Evolutionary conservation across 2,113 vertebrate genomes (phyloP), one percentile per base, ranked within the genome.

Genomic region (Mormoops blainvillei): DNA sequence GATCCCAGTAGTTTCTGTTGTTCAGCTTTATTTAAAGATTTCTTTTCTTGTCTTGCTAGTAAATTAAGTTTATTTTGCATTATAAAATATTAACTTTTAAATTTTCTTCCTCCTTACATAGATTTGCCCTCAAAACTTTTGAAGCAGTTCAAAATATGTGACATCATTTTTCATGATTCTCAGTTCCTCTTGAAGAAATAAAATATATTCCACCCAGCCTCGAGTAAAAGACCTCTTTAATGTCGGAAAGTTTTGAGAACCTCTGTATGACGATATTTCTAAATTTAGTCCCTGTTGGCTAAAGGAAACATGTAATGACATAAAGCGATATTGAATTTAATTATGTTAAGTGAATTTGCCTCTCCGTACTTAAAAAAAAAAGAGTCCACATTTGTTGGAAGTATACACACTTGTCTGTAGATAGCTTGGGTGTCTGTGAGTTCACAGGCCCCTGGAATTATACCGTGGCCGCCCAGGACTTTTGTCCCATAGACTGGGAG

Each of bases 61-160:
- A 89, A 84, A 70, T 91, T 87, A 71, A 61, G 19, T 91, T 81
- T 82, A 26, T 83, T 74, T 92, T 77, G 38, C 14, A n/a, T 45
- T 73, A 71, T 24, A 43, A 76, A 97, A 71, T 91, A 65, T 18
- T 88, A 76, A 92, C 54, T 95, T 76, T 89, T 36, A 6, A 19
- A 41, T 95, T 94, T 78, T 94, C 82, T 89, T 96, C 41, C 41
- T 92, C 18, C 24, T 70, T 52, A 18, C 0, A 18, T 89, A 87
- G 45, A 87, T 80, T 65, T 91, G 10, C 67, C 38, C 10, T 97
- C 36, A 43, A 86, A 56, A 96, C 71, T 88, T 89, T 73, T 63
- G 85, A 94, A 94, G 13, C 22, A 85, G 50, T 89, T 96, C 70
- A 92, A 87, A 96, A 92, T 58, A 52, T 26, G 19, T 74, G 74